These are phyloP conservation scores for Tupaia tana DNA, from an alignment of 2,113 vertebrate species.

Conservation along the genomic window DNA sequence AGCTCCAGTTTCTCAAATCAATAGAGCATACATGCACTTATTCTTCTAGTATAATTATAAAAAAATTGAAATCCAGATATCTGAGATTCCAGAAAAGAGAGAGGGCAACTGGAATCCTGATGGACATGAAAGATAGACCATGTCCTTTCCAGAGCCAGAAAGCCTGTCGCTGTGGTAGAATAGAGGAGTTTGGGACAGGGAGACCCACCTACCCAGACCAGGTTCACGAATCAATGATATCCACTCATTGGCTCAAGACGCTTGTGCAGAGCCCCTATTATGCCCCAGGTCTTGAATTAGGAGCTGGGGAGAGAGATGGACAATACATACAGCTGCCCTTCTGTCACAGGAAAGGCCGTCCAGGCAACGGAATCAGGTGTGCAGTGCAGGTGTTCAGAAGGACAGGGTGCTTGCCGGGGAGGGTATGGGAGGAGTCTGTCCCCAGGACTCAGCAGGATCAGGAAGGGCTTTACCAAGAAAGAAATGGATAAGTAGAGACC, in stretches of 20 bases:
- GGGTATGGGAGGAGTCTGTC: neutral
- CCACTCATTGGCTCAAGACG: neutral
- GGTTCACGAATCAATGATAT: neutral
- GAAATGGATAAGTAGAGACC: neutral
- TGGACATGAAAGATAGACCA: neutral
- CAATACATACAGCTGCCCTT: neutral
- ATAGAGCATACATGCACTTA: neutral
- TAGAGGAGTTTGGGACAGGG: neutral
- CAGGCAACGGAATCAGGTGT: neutral
- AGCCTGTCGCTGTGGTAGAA: neutral
- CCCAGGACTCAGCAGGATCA: neutral
- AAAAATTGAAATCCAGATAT: neutral
- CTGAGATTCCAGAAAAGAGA: neutral
- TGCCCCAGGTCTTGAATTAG: neutral
- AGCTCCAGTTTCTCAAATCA: neutral
- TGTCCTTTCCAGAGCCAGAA: neutral
- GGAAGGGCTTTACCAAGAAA: neutral
- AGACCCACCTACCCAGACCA: neutral
- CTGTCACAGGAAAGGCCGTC: neutral
- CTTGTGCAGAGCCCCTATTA: neutral
- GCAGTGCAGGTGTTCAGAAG: neutral
- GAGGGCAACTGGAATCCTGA: neutral
- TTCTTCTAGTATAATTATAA: slow-evolving; percentile 6
- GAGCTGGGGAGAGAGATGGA: neutral
- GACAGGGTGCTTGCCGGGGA: neutral